phyloP scores from a whole-genome alignment of 2,113 vertebrate genomes.

The Colossoma macropomum region DNA sequence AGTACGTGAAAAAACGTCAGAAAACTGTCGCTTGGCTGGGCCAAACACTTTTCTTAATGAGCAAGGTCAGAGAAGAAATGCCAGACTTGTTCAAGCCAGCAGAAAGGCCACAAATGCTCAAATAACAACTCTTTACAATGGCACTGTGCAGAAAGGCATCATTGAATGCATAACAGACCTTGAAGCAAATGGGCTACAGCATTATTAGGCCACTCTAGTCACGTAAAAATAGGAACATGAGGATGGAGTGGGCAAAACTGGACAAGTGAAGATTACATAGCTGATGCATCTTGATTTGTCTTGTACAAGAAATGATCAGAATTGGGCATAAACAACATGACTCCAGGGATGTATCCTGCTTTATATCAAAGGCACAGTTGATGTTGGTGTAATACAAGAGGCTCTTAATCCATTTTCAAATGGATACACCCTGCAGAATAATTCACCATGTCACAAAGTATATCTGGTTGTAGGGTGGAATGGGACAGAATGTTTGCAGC shows the following conservation, averaged over 20 bases:
- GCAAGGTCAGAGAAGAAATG: neutral
- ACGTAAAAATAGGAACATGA: neutral
- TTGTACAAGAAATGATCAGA: neutral
- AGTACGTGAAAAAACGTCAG: neutral
- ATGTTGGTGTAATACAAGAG: neutral
- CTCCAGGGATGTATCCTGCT: neutral
- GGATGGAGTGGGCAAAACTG: neutral
- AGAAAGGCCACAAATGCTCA: neutral
- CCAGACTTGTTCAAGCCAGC: neutral
- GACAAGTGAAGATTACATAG: neutral
- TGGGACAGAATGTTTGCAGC: neutral
- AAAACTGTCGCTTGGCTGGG: neutral
- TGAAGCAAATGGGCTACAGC: neutral
- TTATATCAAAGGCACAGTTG: neutral
- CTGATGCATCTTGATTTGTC: neutral
- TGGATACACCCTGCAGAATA: neutral
- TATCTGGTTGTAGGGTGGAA: neutral
- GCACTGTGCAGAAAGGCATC: neutral
- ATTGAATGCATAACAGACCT: neutral
- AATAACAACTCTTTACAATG: neutral
- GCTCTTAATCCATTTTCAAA: neutral
- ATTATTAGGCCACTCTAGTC: neutral
- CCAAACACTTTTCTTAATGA: neutral
- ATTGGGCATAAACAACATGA: neutral
- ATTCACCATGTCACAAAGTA: neutral